A percentile compares a stretch with the other conserved stretches of the same genome.
Conservation (phyloP, 2,797 vertebrate species). For the Poliocrania exsul region DNA sequence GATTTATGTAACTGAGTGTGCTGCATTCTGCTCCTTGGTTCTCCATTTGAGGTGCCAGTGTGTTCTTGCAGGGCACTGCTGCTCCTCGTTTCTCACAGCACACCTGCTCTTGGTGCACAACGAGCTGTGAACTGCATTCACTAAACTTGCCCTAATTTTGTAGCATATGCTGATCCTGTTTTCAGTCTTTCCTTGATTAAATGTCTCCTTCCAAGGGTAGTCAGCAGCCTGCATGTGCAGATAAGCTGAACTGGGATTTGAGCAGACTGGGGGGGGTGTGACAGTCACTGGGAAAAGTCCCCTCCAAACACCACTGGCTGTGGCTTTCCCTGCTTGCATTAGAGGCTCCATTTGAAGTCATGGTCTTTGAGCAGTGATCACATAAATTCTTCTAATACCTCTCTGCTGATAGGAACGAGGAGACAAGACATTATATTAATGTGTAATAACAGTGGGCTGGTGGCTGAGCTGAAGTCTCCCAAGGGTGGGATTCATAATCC, state of each 20-base stretch:
- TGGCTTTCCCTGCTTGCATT: not conserved
- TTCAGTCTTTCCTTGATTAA: not conserved
- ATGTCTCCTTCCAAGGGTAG: not conserved
- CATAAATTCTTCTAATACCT: not conserved
- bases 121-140: not conserved
- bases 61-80: not conserved
- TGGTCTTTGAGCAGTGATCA: not conserved
- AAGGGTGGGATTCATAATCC: slow-evolving; percentile 18
- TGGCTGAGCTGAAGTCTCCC: slow-evolving; percentile 19
- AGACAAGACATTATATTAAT: not conserved
- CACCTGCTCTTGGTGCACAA: not conserved
- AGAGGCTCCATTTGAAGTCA: not conserved
- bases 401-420: not conserved
- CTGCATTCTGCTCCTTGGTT: not conserved
- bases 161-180: not conserved
- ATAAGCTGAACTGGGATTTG: not conserved
- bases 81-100: not conserved
- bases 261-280: not conserved
- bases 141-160: not conserved
- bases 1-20: not conserved
- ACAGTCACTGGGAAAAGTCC: not conserved
- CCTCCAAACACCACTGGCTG: not conserved
- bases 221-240: not conserved
- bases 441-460: not conserved
- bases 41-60: not conserved